These are phyloP conservation scores for Lymantria monacha DNA, from an alignment of 2,888 invertebrate genomes.

Conservation along the genomic window DNA sequence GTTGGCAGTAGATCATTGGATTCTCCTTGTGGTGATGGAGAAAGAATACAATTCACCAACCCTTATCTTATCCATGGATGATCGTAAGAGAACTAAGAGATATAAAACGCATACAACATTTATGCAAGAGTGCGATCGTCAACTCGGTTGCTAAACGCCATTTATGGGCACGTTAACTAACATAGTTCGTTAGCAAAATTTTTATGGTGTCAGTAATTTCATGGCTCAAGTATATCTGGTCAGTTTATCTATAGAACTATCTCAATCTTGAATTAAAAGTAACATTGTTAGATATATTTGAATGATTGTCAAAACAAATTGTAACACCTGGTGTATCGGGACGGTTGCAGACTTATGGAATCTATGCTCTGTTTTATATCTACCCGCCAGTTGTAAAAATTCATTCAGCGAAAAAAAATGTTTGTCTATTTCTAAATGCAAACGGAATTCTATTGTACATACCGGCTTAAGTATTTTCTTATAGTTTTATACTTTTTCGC, in stretches of 20 bases:
- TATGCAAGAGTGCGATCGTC: no score
- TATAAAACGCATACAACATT: no score
- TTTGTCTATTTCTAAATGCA: conserved; percentile 4
- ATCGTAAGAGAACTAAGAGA: no score
- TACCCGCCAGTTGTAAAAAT: conserved; percentile 20
- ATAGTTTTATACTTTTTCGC: no score
- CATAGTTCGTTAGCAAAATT: background rate
- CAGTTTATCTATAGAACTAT: conserved; percentile 32
- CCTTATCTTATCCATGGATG: no score
- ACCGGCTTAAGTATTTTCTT: no score
- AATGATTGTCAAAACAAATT: conserved; percentile 33
- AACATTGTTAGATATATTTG: conserved; percentile 28
- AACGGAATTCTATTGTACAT: background rate
- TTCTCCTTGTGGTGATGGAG: no score
- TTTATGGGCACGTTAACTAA: no score
- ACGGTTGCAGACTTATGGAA: conserved; percentile 13
- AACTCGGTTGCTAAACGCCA: no score
- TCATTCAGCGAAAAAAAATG: conserved; percentile 20
- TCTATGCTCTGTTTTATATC: conserved; percentile 30
- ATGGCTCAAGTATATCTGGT: background rate
- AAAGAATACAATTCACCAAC: no score
- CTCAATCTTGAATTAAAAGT: conserved; percentile 21
- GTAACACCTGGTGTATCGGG: conserved; percentile 16
- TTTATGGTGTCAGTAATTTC: background rate
- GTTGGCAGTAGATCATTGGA: no score